Evolutionary conservation across 2,888 invertebrate genomes (phyloP), one percentile per base, ranked within the genome.

Genomic region (Deroplatys truncata): DNA sequence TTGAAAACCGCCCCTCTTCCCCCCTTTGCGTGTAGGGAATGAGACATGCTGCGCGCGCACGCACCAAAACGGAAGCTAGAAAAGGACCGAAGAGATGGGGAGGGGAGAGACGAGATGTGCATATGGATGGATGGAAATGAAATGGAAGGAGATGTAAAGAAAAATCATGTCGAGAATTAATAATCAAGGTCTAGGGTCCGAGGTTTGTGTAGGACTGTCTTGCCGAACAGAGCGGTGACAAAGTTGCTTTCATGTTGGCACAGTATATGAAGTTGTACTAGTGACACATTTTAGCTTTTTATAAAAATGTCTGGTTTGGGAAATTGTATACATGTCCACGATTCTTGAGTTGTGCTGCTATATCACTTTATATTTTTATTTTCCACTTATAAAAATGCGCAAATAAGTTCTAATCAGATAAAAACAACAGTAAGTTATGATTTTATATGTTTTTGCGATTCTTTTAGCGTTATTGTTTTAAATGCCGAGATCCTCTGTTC

Each of bases 71-170:
- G 89, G 89, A 89, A 89, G 86, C 86, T 83, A 56, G 84, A 29
- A 56, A 82, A 85, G 82, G 85, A 56, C 3, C 43, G 56, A 84
- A 25, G 56, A 84, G 84, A 84, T 16, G 28, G 72, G 72, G 25
- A 86, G 56, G n/a, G 25, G 89, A 84, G 28, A 84, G 56, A 89
- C 89, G 89, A 86, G 86, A 83, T 72, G 89, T 89, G 89, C 86
- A 89, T 89, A 89, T 87, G 89, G 86, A 89, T 89, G 83, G 89
- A 87, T 87, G 28, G 86, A 87, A 87, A 87, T 87, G 82, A 87
- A 82, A 43, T 86, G 82, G 31, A 86, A 86, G 43, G 85, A 85
- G 86, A 86, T 82, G 86, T 86, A 87, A 83, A 87, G 87, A 83
- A 87, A 87, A 15, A 16, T 82, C 87, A 87, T 87, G 87, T 83